Conservation (phyloP, 1,140 invertebrate species). For the Drosophila arawakana region DNA sequence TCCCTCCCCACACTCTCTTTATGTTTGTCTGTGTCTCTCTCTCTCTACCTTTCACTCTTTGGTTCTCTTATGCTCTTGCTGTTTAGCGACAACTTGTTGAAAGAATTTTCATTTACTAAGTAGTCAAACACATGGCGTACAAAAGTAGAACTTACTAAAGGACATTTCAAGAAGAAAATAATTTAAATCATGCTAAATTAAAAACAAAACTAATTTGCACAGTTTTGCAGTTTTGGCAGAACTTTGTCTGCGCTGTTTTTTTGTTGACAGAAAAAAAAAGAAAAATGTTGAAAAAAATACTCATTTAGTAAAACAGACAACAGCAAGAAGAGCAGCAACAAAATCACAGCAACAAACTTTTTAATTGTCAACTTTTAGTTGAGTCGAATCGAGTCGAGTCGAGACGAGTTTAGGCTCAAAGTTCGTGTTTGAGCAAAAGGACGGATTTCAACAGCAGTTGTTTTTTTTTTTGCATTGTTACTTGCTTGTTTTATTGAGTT, state of each 20-base stretch:
- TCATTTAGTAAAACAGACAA: constrained; percentile 53
- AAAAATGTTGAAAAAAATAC: constrained; percentile 41
- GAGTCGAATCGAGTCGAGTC: constrained; percentile 40
- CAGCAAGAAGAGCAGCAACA: constrained; percentile 41
- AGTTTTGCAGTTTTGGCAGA: constrained; percentile 62
- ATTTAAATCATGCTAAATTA: constrained; percentile 68
- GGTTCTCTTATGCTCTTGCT: background rate
- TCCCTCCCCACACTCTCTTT: background rate
- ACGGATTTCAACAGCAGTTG: constrained; percentile 12
- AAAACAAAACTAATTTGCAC: constrained; percentile 79
- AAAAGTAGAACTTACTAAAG: constrained; percentile 9
- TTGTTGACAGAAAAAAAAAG: constrained; percentile 52
- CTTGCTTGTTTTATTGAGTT: background rate
- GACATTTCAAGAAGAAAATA: constrained; percentile 40
- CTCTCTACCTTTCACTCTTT: background rate
- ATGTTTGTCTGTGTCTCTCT: no score
- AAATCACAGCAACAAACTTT: constrained; percentile 64
- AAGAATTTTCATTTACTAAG: constrained; percentile 59
- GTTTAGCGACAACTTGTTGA: constrained; percentile 65
- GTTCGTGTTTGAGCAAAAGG: constrained; percentile 26
- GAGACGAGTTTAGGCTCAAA: constrained; percentile 24
- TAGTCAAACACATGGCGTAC: constrained; percentile 38
- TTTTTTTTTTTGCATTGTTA: background rate
- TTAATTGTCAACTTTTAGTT: constrained; percentile 80
- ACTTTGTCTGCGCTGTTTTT: constrained; percentile 59